phyloP scores from a whole-genome alignment of 2,888 invertebrate genomes.

The Lochmaea capreae region DNA sequence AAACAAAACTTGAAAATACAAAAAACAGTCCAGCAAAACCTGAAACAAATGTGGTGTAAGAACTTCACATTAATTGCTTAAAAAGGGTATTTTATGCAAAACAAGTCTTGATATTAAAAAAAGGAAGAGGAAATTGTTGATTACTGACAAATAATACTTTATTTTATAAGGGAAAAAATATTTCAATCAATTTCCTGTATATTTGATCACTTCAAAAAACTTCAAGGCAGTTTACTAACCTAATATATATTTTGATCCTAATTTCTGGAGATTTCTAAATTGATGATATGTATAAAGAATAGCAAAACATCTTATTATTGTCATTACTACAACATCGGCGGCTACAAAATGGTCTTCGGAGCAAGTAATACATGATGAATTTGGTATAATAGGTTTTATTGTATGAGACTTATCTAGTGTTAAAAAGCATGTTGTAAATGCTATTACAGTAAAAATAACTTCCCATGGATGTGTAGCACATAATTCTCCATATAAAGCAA shows the following conservation, averaged over 20 bases:
- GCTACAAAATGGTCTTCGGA: conserved; percentile 77
- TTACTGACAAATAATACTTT: not conserved
- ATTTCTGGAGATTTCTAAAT: conserved; percentile 85
- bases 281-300: conserved; percentile 93
- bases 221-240: conserved; percentile 6
- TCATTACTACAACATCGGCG: conserved; percentile 89
- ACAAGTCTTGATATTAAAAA: not conserved
- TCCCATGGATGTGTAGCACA: conserved; percentile 95
- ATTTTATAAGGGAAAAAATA: no score
- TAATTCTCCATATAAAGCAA: conserved; percentile 86
- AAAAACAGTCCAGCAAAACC: conserved; percentile 91
- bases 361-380: conserved; percentile 51
- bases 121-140: not conserved
- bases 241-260: conserved; percentile 87
- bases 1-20: conserved; percentile 91
- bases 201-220: no score
- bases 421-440: conserved; percentile 81
- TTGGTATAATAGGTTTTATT: conserved; percentile 57
- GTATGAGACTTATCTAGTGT: conserved; percentile 72
- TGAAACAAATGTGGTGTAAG: conserved; percentile 7
- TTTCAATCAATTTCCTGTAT: no score
- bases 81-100: not conserved
- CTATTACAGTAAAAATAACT: conserved; percentile 87
- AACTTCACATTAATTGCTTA: not conserved
- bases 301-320: conserved; percentile 88